phyloP scores from a whole-genome alignment of 2,113 vertebrate species.

The Zosterops pallidus region DNA sequence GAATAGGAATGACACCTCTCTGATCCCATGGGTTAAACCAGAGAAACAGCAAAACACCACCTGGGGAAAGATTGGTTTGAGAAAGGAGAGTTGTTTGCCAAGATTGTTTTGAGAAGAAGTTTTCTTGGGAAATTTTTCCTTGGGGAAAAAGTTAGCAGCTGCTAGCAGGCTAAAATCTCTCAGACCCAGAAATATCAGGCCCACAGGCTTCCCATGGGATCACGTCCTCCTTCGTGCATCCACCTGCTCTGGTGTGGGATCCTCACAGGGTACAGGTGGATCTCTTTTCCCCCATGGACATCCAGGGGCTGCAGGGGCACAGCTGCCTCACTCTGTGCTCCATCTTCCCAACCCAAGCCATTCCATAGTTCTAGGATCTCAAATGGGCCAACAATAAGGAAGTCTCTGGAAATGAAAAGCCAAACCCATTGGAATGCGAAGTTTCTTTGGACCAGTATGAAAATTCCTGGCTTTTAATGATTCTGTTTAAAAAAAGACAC shows the following conservation, averaged over 20 bases:
- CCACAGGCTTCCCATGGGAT: not conserved
- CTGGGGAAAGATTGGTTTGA: too few species aligned
- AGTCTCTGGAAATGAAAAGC: not conserved
- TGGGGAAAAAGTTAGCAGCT: too few species aligned
- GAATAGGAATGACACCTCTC: too few species aligned
- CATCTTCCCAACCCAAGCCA: not conserved
- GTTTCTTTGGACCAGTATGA: not conserved
- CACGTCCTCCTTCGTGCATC: not conserved
- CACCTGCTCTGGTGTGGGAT: accelerated
- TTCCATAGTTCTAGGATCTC: not conserved
- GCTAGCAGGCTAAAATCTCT: too few species aligned
- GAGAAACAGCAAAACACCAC: too few species aligned
- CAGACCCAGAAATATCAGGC: too few species aligned
- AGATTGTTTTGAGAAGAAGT: too few species aligned
- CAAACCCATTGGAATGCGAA: not conserved
- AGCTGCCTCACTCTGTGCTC: not conserved
- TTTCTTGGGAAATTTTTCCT: too few species aligned
- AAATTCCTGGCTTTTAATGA: not conserved
- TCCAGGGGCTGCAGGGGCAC: not conserved
- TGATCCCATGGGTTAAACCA: too few species aligned
- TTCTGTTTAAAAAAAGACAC: not conserved
- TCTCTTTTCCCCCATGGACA: not conserved
- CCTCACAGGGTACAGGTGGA: not conserved
- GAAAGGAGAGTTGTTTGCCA: too few species aligned
- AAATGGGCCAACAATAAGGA: not conserved